Percentiles rank a stretch among this genome's conserved stretches.
phyloP scores from a whole-genome alignment of 2,888 invertebrate genomes.

The Callyntrura sp. region DNA sequence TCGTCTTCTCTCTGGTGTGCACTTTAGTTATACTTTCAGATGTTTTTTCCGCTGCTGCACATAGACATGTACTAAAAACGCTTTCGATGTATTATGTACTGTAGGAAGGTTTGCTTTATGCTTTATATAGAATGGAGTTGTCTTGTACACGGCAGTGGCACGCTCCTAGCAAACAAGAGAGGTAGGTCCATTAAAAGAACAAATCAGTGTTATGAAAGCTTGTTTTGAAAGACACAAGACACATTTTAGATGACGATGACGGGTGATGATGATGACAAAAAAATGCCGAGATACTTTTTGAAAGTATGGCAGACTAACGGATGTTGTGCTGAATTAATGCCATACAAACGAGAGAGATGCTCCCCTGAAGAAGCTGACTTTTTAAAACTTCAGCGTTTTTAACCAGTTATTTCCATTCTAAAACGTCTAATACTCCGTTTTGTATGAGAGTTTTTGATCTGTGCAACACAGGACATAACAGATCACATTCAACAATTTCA shows the following conservation, averaged over 20 bases:
- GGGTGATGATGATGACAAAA: not conserved
- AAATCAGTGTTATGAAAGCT: not conserved
- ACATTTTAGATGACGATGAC: not conserved
- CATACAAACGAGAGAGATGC: too few relatives aligned
- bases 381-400: not conserved
- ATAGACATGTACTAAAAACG: not conserved
- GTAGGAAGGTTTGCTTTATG: not conserved
- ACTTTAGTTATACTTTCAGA: not conserved
- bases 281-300: not conserved
- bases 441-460: too few relatives aligned
- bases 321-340: not conserved
- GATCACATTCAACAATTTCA: not conserved
- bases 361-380: not conserved
- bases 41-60: slow-evolving; percentile 8
- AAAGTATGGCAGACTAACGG: not conserved
- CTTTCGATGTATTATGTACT: not conserved
- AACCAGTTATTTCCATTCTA: too few relatives aligned
- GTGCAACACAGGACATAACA: too few relatives aligned
- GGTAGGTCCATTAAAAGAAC: not conserved
- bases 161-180: not conserved
- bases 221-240: slow-evolving; percentile 10
- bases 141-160: not conserved
- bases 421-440: too few relatives aligned
- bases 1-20: not conserved
- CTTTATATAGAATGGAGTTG: not conserved